A percentile compares a stretch with the other conserved stretches of the same genome.
These are phyloP conservation scores for Potamilus streckersoni DNA, from an alignment of 1,140 invertebrate species.

Conservation along the genomic window DNA sequence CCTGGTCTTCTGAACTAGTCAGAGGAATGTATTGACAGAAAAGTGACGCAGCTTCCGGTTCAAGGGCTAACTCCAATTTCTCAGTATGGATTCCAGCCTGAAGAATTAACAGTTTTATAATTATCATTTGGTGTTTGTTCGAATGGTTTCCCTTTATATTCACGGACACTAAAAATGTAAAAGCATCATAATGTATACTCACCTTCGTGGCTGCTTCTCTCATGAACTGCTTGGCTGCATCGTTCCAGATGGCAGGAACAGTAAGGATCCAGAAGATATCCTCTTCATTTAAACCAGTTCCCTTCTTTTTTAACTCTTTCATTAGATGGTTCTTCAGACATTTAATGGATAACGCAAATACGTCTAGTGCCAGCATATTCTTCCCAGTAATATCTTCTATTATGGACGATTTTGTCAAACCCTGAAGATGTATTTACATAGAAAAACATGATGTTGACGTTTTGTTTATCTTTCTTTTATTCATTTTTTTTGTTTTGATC, in stretches of 20 bases:
- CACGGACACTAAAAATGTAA: no score
- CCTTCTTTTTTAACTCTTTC: neutral
- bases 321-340: constrained; percentile 15
- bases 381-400: constrained; percentile 15
- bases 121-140: no score
- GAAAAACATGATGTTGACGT: no score
- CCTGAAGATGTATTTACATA: neutral
- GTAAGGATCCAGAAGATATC: constrained; percentile 21
- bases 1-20: neutral
- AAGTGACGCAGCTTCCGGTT: constrained; percentile 16
- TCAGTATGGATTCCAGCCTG: constrained; percentile 8
- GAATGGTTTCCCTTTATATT: no score
- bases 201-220: constrained; percentile 18
- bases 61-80: constrained; percentile 1
- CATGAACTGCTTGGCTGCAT: constrained; percentile 15
- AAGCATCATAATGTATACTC: no score
- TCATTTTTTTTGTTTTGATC: no score
- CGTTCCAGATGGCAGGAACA: constrained; percentile 20
- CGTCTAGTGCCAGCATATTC: constrained; percentile 7
- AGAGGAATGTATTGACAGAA: constrained; percentile 14
- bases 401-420: constrained; percentile 7
- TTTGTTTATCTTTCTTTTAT: no score
- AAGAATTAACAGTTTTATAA: neutral
- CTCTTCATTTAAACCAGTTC: constrained; percentile 1
- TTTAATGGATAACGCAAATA: constrained; percentile 15